phyloP scores from a whole-genome alignment of 2,888 invertebrate species.

The Cyclophora albipunctata region DNA sequence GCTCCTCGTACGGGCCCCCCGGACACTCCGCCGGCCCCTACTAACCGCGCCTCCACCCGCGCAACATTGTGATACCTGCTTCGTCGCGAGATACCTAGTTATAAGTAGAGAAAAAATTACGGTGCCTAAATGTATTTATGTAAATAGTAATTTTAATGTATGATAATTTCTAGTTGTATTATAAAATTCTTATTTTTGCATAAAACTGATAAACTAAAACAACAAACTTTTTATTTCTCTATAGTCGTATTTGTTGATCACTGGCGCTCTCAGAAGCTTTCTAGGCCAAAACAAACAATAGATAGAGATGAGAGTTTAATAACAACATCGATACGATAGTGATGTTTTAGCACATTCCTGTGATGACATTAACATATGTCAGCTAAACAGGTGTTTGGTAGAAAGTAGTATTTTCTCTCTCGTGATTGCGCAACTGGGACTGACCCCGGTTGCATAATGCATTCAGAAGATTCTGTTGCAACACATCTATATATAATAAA shows the following conservation, averaged over 20 bases:
- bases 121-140: slow-evolving; percentile 77
- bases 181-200: slow-evolving; percentile 69
- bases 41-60: slow-evolving; percentile 50
- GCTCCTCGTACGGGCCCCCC: slow-evolving; percentile 79
- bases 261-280: too few relatives aligned
- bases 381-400: slow-evolving; percentile 47
- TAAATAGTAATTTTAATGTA: slow-evolving; percentile 75
- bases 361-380: slow-evolving; percentile 33
- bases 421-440: slow-evolving; percentile 50
- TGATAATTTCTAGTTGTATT: slow-evolving; percentile 68
- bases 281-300: too few relatives aligned
- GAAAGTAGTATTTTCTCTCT: slow-evolving; percentile 59
- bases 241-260: neutral
- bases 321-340: too few relatives aligned
- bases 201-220: slow-evolving; percentile 57
- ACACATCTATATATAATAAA: slow-evolving; percentile 57
- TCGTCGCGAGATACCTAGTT: slow-evolving; percentile 66
- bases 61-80: slow-evolving; percentile 70
- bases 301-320: too few relatives aligned
- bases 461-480: slow-evolving; percentile 53
- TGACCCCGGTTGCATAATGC: slow-evolving; percentile 67
- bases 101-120: slow-evolving; percentile 75
- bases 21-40: slow-evolving; percentile 82
- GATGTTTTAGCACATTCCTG: slow-evolving; percentile 26
- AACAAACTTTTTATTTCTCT: slow-evolving; percentile 14